Base-by-base conservation (phyloP, 2,888 invertebrate genomes). In the Clepsis dumicolana region DNA sequence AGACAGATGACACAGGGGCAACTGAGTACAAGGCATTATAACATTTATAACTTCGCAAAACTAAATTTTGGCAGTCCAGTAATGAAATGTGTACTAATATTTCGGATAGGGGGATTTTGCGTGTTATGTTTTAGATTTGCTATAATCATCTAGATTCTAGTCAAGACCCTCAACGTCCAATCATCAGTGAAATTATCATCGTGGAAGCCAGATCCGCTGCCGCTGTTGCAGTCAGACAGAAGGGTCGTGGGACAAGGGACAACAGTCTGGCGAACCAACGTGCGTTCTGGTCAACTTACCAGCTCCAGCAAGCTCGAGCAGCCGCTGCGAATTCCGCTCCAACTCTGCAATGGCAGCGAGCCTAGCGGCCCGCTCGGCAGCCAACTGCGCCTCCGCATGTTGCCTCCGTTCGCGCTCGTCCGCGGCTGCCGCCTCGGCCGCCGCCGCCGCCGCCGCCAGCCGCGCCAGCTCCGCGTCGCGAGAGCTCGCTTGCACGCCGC, bases 331-430 rank as follows among this genome's bases (percentile, higher is more conserved):
- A 83, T 97, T 97, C 72, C 95, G 93, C 75, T 96, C 96, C 54
- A 97, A 88, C 84, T 97, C 97, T 16, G 96, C 95, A 78, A 96
- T 95, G 67, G 96, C 95, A 3, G 96, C 95, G n/a, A 95, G 94
- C 64, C 97, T 95, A 68, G 97, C 97, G 10, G 96, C 94, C 2
- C 95, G 94, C 78, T 97, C 97, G 14, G 95, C 95, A 44, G 95
- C 95, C 74, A 97, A 86, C 74, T 94, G 94, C 56, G 94, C 86
- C 78, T 96, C 96, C 57, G 94, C 91, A 72, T 94, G 94, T 65
- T 86, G 82, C 24, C 96, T 80, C 71, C 95, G 94, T 52, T 88
- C 90, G 69, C 94, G 94, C 73, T 97, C 91, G 71, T 93, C 94
- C 5, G 94, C 94, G 71, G 96, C 95, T 71, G 95, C 95, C n/a